These are phyloP conservation scores for Protobothrops flavoviridis DNA, from an alignment of 2,113 vertebrate genomes.

Conservation along the genomic window DNA sequence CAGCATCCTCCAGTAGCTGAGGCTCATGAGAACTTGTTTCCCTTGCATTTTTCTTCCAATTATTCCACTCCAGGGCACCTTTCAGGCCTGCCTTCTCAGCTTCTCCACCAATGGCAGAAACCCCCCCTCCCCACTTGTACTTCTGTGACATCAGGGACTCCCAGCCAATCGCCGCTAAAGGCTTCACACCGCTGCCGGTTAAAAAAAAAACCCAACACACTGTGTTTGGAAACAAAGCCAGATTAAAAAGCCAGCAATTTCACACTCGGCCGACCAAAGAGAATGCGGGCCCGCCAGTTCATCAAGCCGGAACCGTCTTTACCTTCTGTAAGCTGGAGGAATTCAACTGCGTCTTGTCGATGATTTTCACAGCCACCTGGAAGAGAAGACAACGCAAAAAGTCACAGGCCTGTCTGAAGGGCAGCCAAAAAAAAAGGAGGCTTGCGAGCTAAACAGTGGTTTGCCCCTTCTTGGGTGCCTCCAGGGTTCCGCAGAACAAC, in stretches of 20 bases:
- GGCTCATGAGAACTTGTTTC: neutral
- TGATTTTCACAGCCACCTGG: constrained; percentile 73
- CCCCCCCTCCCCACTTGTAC: too few relatives aligned
- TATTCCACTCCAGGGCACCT: too few relatives aligned
- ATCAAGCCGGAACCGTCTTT: neutral
- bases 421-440: neutral
- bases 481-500: neutral
- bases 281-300: neutral
- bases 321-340: constrained; percentile 75
- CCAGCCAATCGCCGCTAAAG: neutral
- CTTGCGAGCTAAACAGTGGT: neutral
- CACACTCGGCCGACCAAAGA: neutral
- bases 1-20: neutral
- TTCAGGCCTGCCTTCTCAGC: neutral
- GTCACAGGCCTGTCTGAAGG: neutral
- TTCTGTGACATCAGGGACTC: too few relatives aligned
- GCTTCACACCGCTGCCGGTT: neutral
- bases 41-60: neutral
- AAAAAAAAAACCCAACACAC: neutral
- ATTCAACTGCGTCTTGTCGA: constrained; percentile 73
- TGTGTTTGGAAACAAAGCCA: neutral
- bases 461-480: neutral
- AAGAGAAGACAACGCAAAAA: neutral
- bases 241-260: neutral
- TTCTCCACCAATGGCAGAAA: neutral